Base-by-base conservation (phyloP, 2,888 invertebrate genomes). In the Scelioninae gen. 2 region DNA sequence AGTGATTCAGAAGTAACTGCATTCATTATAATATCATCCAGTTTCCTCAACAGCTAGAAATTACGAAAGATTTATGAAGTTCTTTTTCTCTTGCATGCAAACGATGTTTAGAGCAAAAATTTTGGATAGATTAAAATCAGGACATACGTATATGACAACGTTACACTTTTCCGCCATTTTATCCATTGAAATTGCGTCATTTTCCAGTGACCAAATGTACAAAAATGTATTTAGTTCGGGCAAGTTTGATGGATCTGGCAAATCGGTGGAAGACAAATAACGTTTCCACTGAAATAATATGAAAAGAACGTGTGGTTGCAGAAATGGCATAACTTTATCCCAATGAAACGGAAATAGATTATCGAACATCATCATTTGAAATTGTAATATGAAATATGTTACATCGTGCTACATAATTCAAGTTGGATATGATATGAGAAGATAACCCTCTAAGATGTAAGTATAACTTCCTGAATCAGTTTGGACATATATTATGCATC, bases 161-260 rank as follows among this genome's bases (percentile, higher is more conserved):
- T 83, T 67, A 52, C 88, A 89, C 43, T 88, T 87, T n/a, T 79
- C 85, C 1, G 88, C 83, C 5, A 89, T 79, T 11, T 87, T 88
- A 0, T 85, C 76, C 71, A 89, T 88, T 28, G 86, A 86, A 48
- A 86, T 86, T 0, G 81, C 58, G 0, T 86, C 81, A 0, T 82
- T 81, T n/a, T 83, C 83, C 46, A 84, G 78, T 64, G 86, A 81
- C 91, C 90, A 90, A 0, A 89, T 69, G 55, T 89, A 90, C 0
- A 91, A 81, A 77, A 89, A 91, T 0, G 89, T 90, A 81, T 89
- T 90, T 86, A 91, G 86, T 71, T 90, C 88, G 0, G 89, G 87
- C 2, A 89, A 85, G 11, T 88, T 85, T 0, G 88, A 85, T 1
- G 91, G 89, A 80, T 91, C 89, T 0, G 91, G 91, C 0, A 91